Evolutionary conservation across 2,797 vertebrate species (phyloP).

Genomic region (Macrochelys suwanniensis): DNA sequence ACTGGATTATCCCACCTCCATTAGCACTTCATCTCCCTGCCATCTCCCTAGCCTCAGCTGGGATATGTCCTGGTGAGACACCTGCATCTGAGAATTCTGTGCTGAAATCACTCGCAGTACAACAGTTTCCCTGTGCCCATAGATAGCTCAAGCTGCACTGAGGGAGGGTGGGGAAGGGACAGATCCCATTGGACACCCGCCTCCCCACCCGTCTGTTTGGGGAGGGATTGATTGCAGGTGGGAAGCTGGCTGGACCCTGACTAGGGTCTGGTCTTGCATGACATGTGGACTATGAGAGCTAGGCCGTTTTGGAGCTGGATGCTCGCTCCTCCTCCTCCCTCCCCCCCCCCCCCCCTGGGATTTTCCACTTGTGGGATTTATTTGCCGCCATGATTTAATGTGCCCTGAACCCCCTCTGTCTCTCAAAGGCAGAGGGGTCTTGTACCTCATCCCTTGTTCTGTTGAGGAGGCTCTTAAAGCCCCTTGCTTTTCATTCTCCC

Average conservation of each 20-base stretch:
- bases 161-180: background rate
- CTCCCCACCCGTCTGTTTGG: background rate
- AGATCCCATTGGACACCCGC: background rate
- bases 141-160: background rate
- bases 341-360: fast-evolving
- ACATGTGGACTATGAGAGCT: background rate
- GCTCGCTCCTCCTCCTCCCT: background rate
- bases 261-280: background rate
- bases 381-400: background rate
- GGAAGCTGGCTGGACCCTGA: background rate
- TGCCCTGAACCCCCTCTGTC: background rate
- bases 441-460: background rate
- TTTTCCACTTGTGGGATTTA: background rate
- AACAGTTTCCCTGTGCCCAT: background rate
- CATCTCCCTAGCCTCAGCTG: slow-evolving; percentile 39
- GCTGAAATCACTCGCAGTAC: background rate
- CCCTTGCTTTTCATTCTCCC: background rate
- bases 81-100: background rate
- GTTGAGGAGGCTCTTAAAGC: background rate
- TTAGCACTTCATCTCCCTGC: slow-evolving; percentile 49
- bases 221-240: background rate
- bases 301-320: background rate
- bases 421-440: background rate
- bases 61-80: background rate
- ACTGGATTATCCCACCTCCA: background rate